Percentiles rank a stretch among this genome's conserved stretches.
Evolutionary conservation across 2,888 invertebrate genomes (phyloP).

Genomic region (Andrena trimmerana): DNA sequence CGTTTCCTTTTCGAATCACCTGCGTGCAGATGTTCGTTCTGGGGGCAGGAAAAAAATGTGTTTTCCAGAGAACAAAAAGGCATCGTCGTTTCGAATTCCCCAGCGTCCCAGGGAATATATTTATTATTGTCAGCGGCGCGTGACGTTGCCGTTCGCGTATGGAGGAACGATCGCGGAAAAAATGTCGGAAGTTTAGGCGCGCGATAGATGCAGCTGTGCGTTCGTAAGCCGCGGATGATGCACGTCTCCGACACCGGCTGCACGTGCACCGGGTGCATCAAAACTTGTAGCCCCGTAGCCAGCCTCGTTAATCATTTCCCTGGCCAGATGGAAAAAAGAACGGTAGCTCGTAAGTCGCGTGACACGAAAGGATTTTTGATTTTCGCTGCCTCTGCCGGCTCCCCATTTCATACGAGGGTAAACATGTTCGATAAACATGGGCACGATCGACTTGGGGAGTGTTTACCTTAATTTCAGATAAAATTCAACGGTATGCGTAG

Average conservation of each 20-base stretch:
- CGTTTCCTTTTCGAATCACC: no score
- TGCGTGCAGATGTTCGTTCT: background rate
- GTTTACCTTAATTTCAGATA: no score
- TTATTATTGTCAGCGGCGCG: constrained; percentile 63
- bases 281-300: constrained; percentile 68
- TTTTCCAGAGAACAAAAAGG: background rate
- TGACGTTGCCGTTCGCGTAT: constrained; percentile 39
- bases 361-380: background rate
- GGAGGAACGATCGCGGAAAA: constrained; percentile 49
- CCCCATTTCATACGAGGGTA: background rate
- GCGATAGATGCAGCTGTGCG: constrained; percentile 46
- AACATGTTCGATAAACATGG: background rate
- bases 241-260: constrained; percentile 60
- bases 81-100: constrained; percentile 7
- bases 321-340: constrained; percentile 32
- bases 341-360: constrained; percentile 5
- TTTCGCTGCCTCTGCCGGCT: background rate
- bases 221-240: constrained; percentile 50
- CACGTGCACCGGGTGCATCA: constrained; percentile 74
- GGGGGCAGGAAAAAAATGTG: constrained; percentile 1
- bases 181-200: constrained; percentile 58
- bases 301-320: constrained; percentile 77
- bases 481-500: no score
- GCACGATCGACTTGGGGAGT: no score
- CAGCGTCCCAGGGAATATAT: constrained; percentile 27